phyloP scores from a whole-genome alignment of 2,888 invertebrate species.

The Melangyna quadrimaculata region DNA sequence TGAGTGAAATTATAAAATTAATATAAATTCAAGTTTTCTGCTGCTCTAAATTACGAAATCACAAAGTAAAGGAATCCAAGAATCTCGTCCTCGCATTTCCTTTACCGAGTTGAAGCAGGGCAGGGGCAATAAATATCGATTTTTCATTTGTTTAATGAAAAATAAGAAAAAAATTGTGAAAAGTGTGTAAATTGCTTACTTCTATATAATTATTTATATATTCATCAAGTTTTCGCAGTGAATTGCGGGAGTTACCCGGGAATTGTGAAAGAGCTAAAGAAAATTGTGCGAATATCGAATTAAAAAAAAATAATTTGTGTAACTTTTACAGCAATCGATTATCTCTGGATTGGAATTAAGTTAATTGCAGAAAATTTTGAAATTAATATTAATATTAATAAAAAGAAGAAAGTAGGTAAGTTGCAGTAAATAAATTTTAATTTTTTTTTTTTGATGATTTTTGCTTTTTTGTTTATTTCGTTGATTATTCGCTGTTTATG shows the following conservation, averaged over 20 bases:
- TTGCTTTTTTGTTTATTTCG: constrained; percentile 58
- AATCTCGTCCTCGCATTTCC: constrained; percentile 29
- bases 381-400: not conserved
- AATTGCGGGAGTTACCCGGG: constrained; percentile 29
- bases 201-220: constrained; percentile 12
- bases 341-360: constrained; percentile 8
- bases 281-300: constrained; percentile 41
- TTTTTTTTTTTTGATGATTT: not conserved
- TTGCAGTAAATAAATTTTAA: not conserved
- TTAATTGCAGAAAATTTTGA: not conserved
- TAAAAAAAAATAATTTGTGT: constrained; percentile 36
- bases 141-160: constrained; percentile 41
- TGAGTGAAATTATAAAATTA: not conserved
- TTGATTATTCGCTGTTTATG: constrained; percentile 13
- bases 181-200: constrained; percentile 34
- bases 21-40: not conserved
- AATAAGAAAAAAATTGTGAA: constrained; percentile 32
- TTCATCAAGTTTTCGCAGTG: constrained; percentile 9
- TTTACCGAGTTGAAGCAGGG: constrained; percentile 16
- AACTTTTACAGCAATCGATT: constrained; percentile 21
- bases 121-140: constrained; percentile 54
- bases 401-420: constrained; percentile 44
- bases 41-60: not conserved
- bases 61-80: constrained; percentile 9
- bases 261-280: constrained; percentile 7